Conservation (phyloP, 2,888 invertebrate species). For the Acrobasis consociella region DNA sequence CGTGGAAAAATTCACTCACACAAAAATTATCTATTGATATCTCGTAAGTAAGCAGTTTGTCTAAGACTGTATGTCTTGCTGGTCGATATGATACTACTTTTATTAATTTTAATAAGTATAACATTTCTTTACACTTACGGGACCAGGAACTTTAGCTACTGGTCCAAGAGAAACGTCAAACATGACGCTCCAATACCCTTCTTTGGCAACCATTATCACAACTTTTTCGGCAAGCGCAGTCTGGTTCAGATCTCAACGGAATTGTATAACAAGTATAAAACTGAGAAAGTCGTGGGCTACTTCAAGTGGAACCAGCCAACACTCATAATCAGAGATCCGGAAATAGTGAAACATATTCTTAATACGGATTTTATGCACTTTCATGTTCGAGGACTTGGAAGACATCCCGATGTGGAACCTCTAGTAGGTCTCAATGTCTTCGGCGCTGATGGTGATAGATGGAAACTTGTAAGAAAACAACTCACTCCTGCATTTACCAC, state of each 20-base stretch:
- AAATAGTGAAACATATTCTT: slow-evolving; percentile 52
- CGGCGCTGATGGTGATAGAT: slow-evolving; percentile 57
- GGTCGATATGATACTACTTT: background rate
- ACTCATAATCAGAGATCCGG: slow-evolving; percentile 57
- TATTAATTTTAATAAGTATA: background rate
- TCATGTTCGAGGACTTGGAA: slow-evolving; percentile 51
- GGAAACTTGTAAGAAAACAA: slow-evolving; percentile 62
- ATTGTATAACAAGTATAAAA: slow-evolving; percentile 55
- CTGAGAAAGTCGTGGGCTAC: slow-evolving; percentile 62
- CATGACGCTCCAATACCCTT: slow-evolving; percentile 53
- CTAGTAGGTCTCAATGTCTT: slow-evolving; percentile 51
- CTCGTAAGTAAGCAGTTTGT: background rate
- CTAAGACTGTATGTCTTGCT: background rate
- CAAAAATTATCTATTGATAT: background rate
- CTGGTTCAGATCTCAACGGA: slow-evolving; percentile 44
- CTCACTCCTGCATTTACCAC: slow-evolving; percentile 65
- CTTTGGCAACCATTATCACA: slow-evolving; percentile 54
- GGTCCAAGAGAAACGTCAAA: slow-evolving; percentile 58
- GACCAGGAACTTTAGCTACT: slow-evolving; percentile 55
- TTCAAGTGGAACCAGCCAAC: slow-evolving; percentile 56
- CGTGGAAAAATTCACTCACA: no score
- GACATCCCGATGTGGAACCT: slow-evolving; percentile 49
- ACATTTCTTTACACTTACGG: slow-evolving; percentile 47
- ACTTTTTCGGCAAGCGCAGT: slow-evolving; percentile 47
- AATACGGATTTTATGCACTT: slow-evolving; percentile 57